Evolutionary conservation across 2,113 vertebrate genomes (phyloP).

Genomic region (Indri indri): DNA sequence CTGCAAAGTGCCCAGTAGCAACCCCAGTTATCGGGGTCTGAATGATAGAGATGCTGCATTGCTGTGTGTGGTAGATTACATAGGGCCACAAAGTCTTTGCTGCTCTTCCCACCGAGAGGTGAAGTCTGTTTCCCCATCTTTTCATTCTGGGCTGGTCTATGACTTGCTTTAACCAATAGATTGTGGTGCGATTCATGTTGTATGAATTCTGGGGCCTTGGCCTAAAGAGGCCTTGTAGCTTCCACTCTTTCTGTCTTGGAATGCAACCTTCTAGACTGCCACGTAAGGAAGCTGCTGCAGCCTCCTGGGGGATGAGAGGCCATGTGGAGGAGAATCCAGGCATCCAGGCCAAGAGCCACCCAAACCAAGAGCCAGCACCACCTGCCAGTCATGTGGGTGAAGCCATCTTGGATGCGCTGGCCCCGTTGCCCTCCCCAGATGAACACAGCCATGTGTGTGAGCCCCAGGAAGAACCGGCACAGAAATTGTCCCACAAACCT

Average conservation of each 20-base stretch:
- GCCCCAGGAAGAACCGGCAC: not conserved
- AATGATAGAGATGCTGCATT: not conserved
- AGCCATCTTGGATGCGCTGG: not conserved
- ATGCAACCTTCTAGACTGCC: not conserved
- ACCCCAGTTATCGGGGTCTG: not conserved
- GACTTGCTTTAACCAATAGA: not conserved
- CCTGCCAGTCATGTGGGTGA: not conserved
- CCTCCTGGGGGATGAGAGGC: not conserved
- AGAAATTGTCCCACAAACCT: not conserved
- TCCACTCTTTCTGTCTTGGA: not conserved
- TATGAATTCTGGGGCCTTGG: not conserved
- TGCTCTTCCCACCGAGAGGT: not conserved
- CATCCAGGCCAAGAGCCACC: not conserved
- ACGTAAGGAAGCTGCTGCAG: not conserved
- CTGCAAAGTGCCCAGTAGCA: not conserved
- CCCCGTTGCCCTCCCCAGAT: not conserved
- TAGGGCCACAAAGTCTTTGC: not conserved
- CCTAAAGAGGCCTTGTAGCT: not conserved
- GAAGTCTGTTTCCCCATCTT: not conserved
- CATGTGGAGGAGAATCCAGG: not conserved
- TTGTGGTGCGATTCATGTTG: not conserved
- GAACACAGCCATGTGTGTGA: not conserved
- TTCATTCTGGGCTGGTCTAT: not conserved
- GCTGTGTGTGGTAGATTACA: not conserved
- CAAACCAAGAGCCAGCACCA: not conserved